Conservation (phyloP, 2,113 vertebrate species). For the Danionella cerebrum region DNA sequence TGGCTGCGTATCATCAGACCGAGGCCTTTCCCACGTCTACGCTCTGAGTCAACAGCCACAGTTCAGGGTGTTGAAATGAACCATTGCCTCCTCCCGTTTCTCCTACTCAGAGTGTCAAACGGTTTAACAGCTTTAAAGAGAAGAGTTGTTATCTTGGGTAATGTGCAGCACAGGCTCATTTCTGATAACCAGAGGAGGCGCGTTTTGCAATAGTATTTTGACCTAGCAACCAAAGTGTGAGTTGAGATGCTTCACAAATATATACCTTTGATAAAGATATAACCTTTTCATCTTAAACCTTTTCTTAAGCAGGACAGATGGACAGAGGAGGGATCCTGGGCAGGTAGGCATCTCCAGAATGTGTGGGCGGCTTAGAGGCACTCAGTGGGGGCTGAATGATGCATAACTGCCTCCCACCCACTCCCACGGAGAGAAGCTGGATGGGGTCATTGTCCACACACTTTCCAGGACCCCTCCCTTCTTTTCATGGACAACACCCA, state of each 20-base stretch:
- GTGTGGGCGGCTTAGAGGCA: slow-evolving; percentile 52
- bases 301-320: slow-evolving; percentile 57
- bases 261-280: neutral
- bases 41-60: slow-evolving; percentile 33
- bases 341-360: slow-evolving; percentile 71
- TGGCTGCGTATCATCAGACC: slow-evolving; percentile 61
- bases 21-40: slow-evolving; percentile 64
- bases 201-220: neutral
- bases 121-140: slow-evolving; percentile 22
- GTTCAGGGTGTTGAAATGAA: slow-evolving; percentile 35
- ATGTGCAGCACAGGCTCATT: neutral
- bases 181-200: neutral
- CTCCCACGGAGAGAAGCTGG: slow-evolving; percentile 50
- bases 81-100: slow-evolving; percentile 22
- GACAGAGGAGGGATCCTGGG: slow-evolving; percentile 57
- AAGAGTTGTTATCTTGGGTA: neutral
- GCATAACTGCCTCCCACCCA: slow-evolving; percentile 55
- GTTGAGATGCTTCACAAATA: neutral
- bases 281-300: neutral
- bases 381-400: slow-evolving; percentile 51
- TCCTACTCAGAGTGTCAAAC: slow-evolving; percentile 43
- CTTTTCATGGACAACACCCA: slow-evolving; percentile 40
- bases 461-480: slow-evolving; percentile 23
- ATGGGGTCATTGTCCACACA: slow-evolving; percentile 54
- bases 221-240: neutral